Evolutionary conservation across 2,797 vertebrate species (phyloP), one percentile per base, ranked within the genome.

Genomic region (Acipenser oxyrinchus): DNA sequence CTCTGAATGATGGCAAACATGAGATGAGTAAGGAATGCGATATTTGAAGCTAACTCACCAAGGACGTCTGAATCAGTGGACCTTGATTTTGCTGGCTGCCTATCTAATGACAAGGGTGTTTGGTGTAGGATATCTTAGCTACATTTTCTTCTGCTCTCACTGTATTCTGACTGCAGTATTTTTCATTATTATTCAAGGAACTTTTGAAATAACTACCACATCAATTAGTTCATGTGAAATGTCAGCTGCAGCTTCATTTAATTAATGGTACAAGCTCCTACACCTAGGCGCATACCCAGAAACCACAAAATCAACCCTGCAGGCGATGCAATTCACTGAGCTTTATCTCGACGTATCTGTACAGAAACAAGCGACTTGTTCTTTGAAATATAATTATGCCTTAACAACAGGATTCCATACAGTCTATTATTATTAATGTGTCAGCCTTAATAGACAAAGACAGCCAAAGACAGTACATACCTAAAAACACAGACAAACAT

Each of bases 381-480:
- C 59, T 11, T 51, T 48, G 50, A 37, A 18, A 23, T 52, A 51
- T 62, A 11, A 62, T 67, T 50, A 23, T 59, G 23, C 49, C 58
- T 50, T n/a, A 61, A 61, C 66, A 8, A 51, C 7, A 50, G 49
- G 55, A 62, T 67, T 62, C 60, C 66, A 48, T 49, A 68, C 10
- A 6, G 7, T 23, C 5, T 11, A 51, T 52, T 60, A 63, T 7
- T 51, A 52, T 67, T 61, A 51, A 52, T 62, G 10, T 62, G 13
- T 62, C 13, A 62, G 13, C 23, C 10, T 62, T 7, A n/a, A 13
- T n/a, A n/a, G 55, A 58, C 12, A 5, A 37, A 37, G 37, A 58
- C 55, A 58, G 7, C 15, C 12, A 11, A 6, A 63, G 8, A 63
- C 3, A 7, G 49, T 11, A 51, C 53, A 18, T 58, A 67, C 15